These are phyloP conservation scores for Caenorhabditis inopinata DNA, from an alignment of 1,140 invertebrate genomes.

Conservation along the genomic window DNA sequence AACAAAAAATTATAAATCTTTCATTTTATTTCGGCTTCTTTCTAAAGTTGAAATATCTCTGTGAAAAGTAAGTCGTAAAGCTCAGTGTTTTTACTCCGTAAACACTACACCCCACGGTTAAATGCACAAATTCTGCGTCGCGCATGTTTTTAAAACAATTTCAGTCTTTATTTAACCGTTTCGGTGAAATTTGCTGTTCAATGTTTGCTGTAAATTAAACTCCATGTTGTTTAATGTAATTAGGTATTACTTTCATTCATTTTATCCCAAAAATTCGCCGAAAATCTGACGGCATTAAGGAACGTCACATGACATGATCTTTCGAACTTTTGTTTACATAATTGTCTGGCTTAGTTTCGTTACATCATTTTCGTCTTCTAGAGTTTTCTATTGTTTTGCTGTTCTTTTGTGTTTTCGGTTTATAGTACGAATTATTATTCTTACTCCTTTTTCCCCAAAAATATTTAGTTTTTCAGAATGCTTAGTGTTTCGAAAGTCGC, in stretches of 20 bases:
- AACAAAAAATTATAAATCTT: too few relatives aligned
- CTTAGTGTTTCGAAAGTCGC: slow-evolving; percentile 15
- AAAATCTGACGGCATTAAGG: too few relatives aligned
- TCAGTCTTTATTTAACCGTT: background rate
- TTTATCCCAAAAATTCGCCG: too few relatives aligned
- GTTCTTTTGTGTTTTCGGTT: background rate
- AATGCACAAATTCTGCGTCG: background rate
- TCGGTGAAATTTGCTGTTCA: background rate
- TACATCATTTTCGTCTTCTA: background rate
- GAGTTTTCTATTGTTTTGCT: background rate
- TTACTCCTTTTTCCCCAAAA: background rate
- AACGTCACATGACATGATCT: too few relatives aligned
- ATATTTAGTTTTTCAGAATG: slow-evolving; percentile 29
- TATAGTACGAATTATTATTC: background rate
- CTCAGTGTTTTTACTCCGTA: background rate
- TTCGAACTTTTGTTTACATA: background rate
- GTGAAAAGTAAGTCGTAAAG: background rate
- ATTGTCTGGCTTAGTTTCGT: background rate
- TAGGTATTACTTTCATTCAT: too few relatives aligned
- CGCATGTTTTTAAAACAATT: background rate
- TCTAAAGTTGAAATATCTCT: background rate
- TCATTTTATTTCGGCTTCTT: too few relatives aligned
- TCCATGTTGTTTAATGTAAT: too few relatives aligned
- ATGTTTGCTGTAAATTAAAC: background rate
- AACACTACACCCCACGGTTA: background rate